A percentile compares a stretch with the other conserved stretches of the same genome.
Conservation (phyloP, 2,797 vertebrate genomes). For the Mus spretus region DNA sequence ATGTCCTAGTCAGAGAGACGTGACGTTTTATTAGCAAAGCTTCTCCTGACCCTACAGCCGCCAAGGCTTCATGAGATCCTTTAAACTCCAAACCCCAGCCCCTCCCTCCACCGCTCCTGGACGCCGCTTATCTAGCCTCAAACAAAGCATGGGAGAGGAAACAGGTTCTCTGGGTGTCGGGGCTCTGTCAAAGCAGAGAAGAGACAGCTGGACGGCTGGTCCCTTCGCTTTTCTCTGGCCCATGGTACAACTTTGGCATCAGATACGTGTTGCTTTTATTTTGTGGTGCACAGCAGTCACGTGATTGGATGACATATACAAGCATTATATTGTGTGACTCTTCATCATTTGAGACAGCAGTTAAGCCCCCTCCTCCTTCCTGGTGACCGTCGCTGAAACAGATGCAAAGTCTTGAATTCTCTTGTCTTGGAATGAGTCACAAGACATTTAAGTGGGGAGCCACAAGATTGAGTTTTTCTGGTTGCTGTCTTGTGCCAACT, state of each 20-base stretch:
- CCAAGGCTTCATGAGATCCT: not conserved
- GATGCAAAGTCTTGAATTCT: not conserved
- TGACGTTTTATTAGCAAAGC: constrained; percentile 25
- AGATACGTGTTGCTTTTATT: not conserved
- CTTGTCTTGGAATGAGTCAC: constrained; percentile 4
- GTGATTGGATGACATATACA: not conserved
- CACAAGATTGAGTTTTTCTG: constrained; percentile 44
- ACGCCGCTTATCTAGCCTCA: not conserved
- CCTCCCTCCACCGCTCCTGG: not conserved
- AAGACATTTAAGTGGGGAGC: constrained; percentile 31
- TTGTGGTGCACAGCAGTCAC: not conserved
- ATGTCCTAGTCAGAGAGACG: constrained; percentile 45
- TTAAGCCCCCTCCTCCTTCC: not conserved
- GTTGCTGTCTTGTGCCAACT: not conserved
- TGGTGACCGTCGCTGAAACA: constrained; percentile 19
- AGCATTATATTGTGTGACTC: not conserved
- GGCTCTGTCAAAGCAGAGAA: not conserved
- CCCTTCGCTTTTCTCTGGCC: not conserved
- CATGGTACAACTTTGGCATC: not conserved
- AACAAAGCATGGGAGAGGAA: not conserved
- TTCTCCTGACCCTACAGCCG: not conserved
- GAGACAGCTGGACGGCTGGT: not conserved
- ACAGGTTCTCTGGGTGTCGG: not conserved
- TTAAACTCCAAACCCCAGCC: not conserved
- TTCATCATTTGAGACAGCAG: not conserved